Base-by-base conservation (phyloP, 2,113 vertebrate genomes). In the Carassius gibelio region DNA sequence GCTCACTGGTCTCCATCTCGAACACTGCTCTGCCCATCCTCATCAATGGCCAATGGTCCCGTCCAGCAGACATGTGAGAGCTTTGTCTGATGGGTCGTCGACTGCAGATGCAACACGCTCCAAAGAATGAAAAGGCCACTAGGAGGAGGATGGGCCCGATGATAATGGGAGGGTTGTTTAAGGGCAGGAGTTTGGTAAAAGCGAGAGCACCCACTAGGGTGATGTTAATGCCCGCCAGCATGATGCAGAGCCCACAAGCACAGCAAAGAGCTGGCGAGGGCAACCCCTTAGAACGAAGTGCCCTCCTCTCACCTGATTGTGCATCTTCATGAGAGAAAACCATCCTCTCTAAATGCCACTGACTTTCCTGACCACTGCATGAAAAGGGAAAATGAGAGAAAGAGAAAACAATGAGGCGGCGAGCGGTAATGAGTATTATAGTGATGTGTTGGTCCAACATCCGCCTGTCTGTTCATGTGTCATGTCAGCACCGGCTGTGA, bases 151-250 rank as follows among this genome's bases (percentile, higher is more conserved):
- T 93, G 21, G 97, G 97, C 2, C 98, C 98, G 0, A 97, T 95
- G 88, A 99, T 89, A 85, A 99, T 97, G 68, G 97, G 96, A 1
- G 95, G 95, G 91, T 99, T 99, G 91, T 92, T 92, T 13, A 95
- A 17, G 0, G 97, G 96, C 8, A 96, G 78, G 80, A 97, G 95
- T 48, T 96, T 96, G 84, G 95, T 94, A 8, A 97, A 97, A 8
- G 97, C 95, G 71, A 99, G 97, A 0, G 96, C 96, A 10, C 98
- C 98, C 89, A 98, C 97, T 68, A 99, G 90, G 13, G 98, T 99
- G 92, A 99, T 97, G 94, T 99, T 99, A 91, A 99, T 95, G 82
- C 98, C 98, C 0, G 97, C 98, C 19, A 99, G 93, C 96, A 99
- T 96, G 93, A 97, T 94, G 93, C 98, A 98, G 55, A 99, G 95